These are phyloP conservation scores for Amitus sp. DNA, from an alignment of 2,888 invertebrate genomes.

Conservation along the genomic window DNA sequence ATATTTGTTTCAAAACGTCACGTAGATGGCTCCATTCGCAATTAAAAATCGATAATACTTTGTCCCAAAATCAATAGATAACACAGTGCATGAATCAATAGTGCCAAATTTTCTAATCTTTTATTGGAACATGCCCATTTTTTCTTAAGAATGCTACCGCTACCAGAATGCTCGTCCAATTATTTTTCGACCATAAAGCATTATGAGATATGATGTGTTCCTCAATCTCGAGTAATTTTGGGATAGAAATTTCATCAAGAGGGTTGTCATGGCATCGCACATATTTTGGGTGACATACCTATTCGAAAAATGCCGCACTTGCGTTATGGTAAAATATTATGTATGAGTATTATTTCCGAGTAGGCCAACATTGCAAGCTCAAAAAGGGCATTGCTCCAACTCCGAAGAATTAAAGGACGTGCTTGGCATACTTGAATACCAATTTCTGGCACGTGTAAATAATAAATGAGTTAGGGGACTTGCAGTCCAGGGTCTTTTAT, in stretches of 20 bases:
- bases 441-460: constrained; percentile 62
- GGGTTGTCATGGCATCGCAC: not conserved
- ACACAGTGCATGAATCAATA: too few species aligned
- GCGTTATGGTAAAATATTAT: constrained; percentile 27
- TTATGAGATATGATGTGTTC: not conserved
- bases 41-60: too few species aligned
- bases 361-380: constrained; percentile 47
- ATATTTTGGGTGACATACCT: constrained; percentile 5
- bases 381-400: constrained; percentile 45
- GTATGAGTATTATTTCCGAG: constrained; percentile 51
- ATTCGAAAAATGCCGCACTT: constrained; percentile 29
- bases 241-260: constrained; percentile 1
- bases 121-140: too few species aligned
- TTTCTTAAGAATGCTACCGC: too few species aligned
- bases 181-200: not conserved
- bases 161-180: not conserved
- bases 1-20: too few species aligned
- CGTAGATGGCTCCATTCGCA: too few species aligned
- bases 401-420: constrained; percentile 51
- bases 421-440: constrained; percentile 60
- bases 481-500: too few species aligned
- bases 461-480: constrained; percentile 57
- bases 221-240: not conserved
- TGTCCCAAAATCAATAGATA: too few species aligned
- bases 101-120: too few species aligned